Evolutionary conservation across 2,113 vertebrate species (phyloP).

Genomic region (Puntigrus tetrazona): DNA sequence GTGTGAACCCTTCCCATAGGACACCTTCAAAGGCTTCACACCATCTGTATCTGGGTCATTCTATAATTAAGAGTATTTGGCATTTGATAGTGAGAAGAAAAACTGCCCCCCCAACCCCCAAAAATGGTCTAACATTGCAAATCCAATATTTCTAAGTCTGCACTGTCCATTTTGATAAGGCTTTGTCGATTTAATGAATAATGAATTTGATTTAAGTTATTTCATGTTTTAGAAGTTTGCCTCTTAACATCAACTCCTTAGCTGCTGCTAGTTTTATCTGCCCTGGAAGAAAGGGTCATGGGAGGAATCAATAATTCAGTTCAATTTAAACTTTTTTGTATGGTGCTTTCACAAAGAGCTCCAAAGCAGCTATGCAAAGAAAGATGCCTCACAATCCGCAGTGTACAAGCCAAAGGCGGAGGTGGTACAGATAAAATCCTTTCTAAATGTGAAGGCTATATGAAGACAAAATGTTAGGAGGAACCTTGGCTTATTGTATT

Average conservation of each 20-base stretch:
- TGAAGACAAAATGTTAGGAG: not conserved
- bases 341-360: not conserved
- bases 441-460: not conserved
- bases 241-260: not conserved
- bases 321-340: not conserved
- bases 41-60: not conserved
- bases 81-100: not conserved
- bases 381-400: not conserved
- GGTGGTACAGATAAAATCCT: not conserved
- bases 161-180: not conserved
- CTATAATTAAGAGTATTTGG: not conserved
- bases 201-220: not conserved
- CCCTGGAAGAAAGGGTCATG: not conserved
- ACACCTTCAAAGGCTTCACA: constrained; percentile 7
- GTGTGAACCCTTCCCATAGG: not conserved
- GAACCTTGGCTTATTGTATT: not conserved
- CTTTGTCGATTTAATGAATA: not conserved
- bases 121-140: not conserved
- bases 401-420: not conserved
- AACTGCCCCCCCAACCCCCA: too few relatives aligned
- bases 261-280: not conserved
- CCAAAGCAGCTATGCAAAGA: not conserved
- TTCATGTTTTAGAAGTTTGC: not conserved
- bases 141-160: not conserved
- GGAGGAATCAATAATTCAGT: not conserved